Evolutionary conservation across 2,888 invertebrate species (phyloP).

Genomic region (Nomada lathburiana): DNA sequence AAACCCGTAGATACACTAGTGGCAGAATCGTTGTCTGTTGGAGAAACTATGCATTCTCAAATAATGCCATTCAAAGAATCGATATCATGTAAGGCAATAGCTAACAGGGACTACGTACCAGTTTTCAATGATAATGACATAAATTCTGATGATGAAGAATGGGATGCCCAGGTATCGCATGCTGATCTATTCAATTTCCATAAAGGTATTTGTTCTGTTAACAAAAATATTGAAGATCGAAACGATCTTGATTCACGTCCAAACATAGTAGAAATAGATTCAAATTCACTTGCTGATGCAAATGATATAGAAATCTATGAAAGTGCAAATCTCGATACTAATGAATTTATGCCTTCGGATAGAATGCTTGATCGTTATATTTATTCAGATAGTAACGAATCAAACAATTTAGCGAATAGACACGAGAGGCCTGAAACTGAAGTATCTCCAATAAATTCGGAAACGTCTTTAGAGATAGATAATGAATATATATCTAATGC

Average conservation of each 20-base stretch:
- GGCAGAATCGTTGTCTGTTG: background rate
- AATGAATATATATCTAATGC: background rate
- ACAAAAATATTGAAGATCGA: background rate
- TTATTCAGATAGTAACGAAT: background rate
- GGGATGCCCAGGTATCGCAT: constrained; percentile 41
- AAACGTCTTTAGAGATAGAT: background rate
- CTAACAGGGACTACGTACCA: constrained; percentile 7
- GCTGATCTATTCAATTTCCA: constrained; percentile 11
- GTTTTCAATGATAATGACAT: constrained; percentile 63
- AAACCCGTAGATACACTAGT: background rate
- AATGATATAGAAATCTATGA: background rate
- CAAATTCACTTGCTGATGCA: background rate
- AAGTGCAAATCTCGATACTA: background rate
- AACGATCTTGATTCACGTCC: background rate
- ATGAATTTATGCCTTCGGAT: constrained; percentile 1
- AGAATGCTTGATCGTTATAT: background rate
- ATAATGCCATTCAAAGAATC: background rate
- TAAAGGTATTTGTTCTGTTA: background rate
- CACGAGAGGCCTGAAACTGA: background rate
- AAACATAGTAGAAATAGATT: constrained; percentile 18
- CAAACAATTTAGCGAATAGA: background rate
- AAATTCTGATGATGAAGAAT: constrained; percentile 55
- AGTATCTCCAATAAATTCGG: background rate
- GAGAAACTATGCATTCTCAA: background rate
- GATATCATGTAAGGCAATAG: background rate